Conservation (phyloP, 2,113 vertebrate species). For the Plecotus auritus region DNA sequence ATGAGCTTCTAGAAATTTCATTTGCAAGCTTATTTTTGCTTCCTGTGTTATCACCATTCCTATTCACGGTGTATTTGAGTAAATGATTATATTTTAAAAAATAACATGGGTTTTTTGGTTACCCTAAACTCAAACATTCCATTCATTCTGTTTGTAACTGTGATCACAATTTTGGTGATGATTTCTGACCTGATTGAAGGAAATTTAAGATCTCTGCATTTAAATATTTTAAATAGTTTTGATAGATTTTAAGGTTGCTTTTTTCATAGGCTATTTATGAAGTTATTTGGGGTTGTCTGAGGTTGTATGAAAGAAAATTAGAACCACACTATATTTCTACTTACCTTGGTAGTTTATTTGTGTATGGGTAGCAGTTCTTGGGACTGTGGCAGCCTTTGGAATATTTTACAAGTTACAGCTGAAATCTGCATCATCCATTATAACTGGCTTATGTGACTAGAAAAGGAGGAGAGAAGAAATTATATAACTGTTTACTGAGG, state of each 20-base stretch:
- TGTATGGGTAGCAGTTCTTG: slow-evolving; percentile 52
- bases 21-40: slow-evolving; percentile 78
- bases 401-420: slow-evolving; percentile 63
- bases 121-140: slow-evolving; percentile 77
- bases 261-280: slow-evolving; percentile 71
- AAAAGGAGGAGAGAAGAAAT: slow-evolving; percentile 15
- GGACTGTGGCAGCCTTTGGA: slow-evolving; percentile 43
- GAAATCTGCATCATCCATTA: slow-evolving; percentile 58
- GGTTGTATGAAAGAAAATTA: slow-evolving; percentile 60
- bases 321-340: slow-evolving; percentile 61
- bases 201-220: slow-evolving; percentile 72
- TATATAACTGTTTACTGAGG: slow-evolving; percentile 40
- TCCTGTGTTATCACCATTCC: slow-evolving; percentile 69
- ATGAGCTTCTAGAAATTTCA: slow-evolving; percentile 78
- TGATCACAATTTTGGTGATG: slow-evolving; percentile 70
- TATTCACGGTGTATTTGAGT: slow-evolving; percentile 71
- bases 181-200: slow-evolving; percentile 72
- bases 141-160: slow-evolving; percentile 67
- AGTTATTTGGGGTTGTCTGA: slow-evolving; percentile 65
- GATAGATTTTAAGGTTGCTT: slow-evolving; percentile 64
- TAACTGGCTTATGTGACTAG: slow-evolving; percentile 29
- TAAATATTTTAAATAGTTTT: slow-evolving; percentile 70
- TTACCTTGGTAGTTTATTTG: slow-evolving; percentile 59
- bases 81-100: slow-evolving; percentile 67
- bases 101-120: slow-evolving; percentile 62